Evolutionary conservation across 2,888 invertebrate genomes (phyloP).

Genomic region (Campoletis raptor): DNA sequence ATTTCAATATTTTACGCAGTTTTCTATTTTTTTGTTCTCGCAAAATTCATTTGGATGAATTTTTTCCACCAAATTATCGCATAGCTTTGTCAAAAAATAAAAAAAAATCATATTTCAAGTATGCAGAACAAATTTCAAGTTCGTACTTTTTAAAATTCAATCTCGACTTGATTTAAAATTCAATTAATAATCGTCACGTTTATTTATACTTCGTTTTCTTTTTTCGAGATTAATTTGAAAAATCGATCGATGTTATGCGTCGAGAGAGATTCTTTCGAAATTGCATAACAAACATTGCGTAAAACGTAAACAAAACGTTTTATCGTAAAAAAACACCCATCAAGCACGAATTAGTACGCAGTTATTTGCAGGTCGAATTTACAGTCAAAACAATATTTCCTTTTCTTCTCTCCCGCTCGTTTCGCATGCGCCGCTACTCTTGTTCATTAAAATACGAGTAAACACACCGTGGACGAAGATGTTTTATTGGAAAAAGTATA

Average conservation of each 20-base stretch:
- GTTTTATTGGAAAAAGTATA: background rate
- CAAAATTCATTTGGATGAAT: too few relatives aligned
- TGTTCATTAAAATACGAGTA: background rate
- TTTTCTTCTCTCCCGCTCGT: background rate
- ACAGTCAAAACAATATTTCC: slow-evolving; percentile 2
- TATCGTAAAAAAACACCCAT: background rate
- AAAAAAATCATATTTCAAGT: too few relatives aligned
- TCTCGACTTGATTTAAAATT: too few relatives aligned
- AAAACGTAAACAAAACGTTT: background rate
- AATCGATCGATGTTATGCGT: background rate
- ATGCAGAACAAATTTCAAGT: background rate
- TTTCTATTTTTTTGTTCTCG: too few relatives aligned
- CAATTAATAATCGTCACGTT: background rate
- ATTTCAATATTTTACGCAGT: background rate
- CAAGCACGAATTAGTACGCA: background rate
- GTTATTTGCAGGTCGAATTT: background rate
- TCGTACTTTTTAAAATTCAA: background rate
- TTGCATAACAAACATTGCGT: background rate
- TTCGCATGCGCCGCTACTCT: background rate
- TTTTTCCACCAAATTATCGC: too few relatives aligned
- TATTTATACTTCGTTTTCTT: background rate
- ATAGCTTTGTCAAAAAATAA: too few relatives aligned
- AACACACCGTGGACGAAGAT: too few relatives aligned
- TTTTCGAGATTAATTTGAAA: background rate
- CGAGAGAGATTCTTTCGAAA: background rate